Evolutionary conservation across 1,140 invertebrate species (phyloP).

Genomic region (Drosophila nigrodunni): DNA sequence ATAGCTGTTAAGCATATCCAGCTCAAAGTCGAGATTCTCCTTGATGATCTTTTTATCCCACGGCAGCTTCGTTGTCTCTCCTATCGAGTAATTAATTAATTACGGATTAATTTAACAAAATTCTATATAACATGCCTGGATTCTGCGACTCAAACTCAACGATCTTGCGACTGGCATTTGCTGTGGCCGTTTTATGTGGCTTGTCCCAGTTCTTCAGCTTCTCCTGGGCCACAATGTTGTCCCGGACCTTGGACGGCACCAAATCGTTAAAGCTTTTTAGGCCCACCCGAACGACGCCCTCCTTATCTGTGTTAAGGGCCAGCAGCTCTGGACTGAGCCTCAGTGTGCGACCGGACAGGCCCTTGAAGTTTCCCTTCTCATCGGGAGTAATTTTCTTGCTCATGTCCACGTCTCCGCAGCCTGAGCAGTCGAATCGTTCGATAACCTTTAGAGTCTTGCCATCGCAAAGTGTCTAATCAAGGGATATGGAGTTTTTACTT

Average conservation of each 20-base stretch:
- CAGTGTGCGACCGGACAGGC: slow-evolving; percentile 94
- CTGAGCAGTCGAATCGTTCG: slow-evolving; percentile 97
- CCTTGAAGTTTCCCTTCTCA: slow-evolving; percentile 91
- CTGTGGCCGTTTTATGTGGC: slow-evolving; percentile 90
- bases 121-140: slow-evolving; percentile 61
- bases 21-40: slow-evolving; percentile 94
- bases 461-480: slow-evolving; percentile 87
- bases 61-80: slow-evolving; percentile 65
- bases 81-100: background rate
- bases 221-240: slow-evolving; percentile 92
- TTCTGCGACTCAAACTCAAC: slow-evolving; percentile 90
- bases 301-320: slow-evolving; percentile 74
- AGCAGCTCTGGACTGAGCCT: slow-evolving; percentile 85
- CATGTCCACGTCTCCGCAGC: slow-evolving; percentile 97
- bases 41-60: slow-evolving; percentile 92
- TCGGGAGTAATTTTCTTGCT: slow-evolving; percentile 91
- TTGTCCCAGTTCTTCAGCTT: slow-evolving; percentile 95
- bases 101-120: background rate
- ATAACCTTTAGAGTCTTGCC: slow-evolving; percentile 95
- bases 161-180: slow-evolving; percentile 90
- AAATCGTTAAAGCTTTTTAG: slow-evolving; percentile 94
- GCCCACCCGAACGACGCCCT: slow-evolving; percentile 93
- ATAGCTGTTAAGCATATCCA: slow-evolving; percentile 92
- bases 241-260: slow-evolving; percentile 93
- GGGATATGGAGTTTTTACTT: background rate